phyloP scores from a whole-genome alignment of 2,888 invertebrate genomes.

The Stenoptilia bipunctidactyla region DNA sequence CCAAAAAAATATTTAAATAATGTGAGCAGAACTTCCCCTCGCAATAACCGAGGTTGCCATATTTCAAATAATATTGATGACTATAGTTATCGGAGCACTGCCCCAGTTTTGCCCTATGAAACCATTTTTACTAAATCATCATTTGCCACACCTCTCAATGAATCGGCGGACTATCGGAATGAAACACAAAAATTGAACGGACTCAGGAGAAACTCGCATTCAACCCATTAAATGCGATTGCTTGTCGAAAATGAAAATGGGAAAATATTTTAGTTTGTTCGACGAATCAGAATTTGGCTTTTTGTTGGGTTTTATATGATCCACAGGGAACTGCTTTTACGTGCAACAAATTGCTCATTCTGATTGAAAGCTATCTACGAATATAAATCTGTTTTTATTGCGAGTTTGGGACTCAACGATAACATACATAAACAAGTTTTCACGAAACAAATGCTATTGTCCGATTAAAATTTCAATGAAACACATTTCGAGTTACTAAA shows the following conservation, averaged over 20 bases:
- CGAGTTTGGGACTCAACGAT: background rate
- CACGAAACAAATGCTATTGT: no score
- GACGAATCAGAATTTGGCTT: conserved; percentile 39
- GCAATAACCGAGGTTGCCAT: background rate
- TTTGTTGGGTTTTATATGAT: conserved; percentile 54
- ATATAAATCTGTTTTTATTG: background rate
- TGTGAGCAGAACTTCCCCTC: background rate
- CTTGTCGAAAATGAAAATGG: conserved; percentile 66
- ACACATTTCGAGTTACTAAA: no score
- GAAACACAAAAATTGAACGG: conserved; percentile 53
- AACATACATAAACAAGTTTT: background rate
- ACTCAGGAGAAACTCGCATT: conserved; percentile 61
- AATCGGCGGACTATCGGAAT: conserved; percentile 48
- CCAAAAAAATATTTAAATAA: no score
- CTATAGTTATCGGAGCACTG: background rate
- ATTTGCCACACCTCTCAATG: conserved; percentile 31
- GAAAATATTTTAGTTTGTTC: conserved; percentile 59
- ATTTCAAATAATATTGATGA: background rate
- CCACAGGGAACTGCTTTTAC: conserved; percentile 50
- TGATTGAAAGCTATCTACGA: conserved; percentile 31
- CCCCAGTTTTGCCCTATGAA: background rate
- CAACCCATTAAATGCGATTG: conserved; percentile 62
- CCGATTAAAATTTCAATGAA: no score
- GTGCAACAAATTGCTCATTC: conserved; percentile 54
- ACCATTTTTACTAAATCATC: conserved; percentile 8